phyloP scores from a whole-genome alignment of 2,797 vertebrate genomes.

The Acrossocheilus wenchowensis region DNA sequence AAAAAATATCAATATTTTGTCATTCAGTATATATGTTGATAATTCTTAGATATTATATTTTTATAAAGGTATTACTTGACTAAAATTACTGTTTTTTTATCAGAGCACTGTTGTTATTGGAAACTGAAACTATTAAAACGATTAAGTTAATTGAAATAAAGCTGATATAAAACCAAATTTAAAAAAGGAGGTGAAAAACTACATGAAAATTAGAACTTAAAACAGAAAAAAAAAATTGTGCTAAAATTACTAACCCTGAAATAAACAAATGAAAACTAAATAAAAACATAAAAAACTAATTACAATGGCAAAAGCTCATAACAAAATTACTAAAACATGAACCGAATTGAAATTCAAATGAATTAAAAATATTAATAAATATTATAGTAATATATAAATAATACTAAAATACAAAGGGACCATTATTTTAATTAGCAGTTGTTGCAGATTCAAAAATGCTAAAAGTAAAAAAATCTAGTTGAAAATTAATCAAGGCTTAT shows the following conservation, averaged over 20 bases:
- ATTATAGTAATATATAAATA: not conserved
- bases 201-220: not conserved
- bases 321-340: not conserved
- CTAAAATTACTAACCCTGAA: not conserved
- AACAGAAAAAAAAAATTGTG: no score
- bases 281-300: not conserved
- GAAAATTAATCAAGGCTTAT: not conserved
- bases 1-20: not conserved
- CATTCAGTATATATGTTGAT: not conserved
- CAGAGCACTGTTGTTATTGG: not conserved
- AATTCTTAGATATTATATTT: not conserved
- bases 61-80: not conserved
- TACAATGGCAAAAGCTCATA: not conserved
- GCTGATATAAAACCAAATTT: not conserved
- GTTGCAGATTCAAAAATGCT: not conserved
- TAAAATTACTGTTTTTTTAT: not conserved
- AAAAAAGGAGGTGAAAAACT: not conserved
- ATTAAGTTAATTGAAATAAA: not conserved
- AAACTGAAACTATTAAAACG: not conserved
- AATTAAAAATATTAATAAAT: not conserved
- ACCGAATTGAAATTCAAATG: not conserved
- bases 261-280: not conserved
- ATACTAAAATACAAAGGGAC: not conserved
- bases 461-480: not conserved
- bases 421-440: not conserved